Evolutionary conservation across 2,797 vertebrate genomes (phyloP).

Genomic region (Amphiprion clarkii): DNA sequence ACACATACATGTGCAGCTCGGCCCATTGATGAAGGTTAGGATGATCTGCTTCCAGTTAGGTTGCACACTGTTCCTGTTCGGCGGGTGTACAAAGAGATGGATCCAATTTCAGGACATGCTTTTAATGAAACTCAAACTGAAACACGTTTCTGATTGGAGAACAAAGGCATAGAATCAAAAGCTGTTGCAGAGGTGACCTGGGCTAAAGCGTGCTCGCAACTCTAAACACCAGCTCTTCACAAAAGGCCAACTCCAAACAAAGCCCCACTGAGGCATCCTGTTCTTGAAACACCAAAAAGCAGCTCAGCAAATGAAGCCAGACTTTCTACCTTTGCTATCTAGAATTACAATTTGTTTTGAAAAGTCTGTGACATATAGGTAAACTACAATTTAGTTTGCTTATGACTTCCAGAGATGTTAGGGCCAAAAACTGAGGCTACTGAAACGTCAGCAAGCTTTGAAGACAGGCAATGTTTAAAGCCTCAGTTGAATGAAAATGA

Average conservation of each 20-base stretch:
- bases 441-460: conserved; percentile 64
- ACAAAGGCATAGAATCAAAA: conserved; percentile 78
- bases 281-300: conserved; percentile 59
- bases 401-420: conserved; percentile 71
- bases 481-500: conserved; percentile 61
- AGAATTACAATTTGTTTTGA: conserved; percentile 83
- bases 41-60: conserved; percentile 84
- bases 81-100: conserved; percentile 72
- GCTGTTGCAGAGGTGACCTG: conserved; percentile 72
- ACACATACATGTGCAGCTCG: conserved; percentile 46
- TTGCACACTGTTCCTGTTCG: conserved; percentile 74
- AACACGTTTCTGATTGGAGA: conserved; percentile 82
- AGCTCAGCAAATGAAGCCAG: conserved; percentile 59
- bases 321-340: conserved; percentile 60
- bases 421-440: conserved; percentile 65
- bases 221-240: conserved; percentile 68
- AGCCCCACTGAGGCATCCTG: conserved; percentile 64
- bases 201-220: conserved; percentile 57
- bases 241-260: conserved; percentile 74
- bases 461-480: conserved; percentile 67
- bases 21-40: conserved; percentile 52
- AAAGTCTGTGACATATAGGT: conserved; percentile 71
- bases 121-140: conserved; percentile 86
- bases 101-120: conserved; percentile 84
- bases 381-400: conserved; percentile 72